Conservation (phyloP, 2,888 invertebrate genomes). For the Pristionchus mayeri region DNA sequence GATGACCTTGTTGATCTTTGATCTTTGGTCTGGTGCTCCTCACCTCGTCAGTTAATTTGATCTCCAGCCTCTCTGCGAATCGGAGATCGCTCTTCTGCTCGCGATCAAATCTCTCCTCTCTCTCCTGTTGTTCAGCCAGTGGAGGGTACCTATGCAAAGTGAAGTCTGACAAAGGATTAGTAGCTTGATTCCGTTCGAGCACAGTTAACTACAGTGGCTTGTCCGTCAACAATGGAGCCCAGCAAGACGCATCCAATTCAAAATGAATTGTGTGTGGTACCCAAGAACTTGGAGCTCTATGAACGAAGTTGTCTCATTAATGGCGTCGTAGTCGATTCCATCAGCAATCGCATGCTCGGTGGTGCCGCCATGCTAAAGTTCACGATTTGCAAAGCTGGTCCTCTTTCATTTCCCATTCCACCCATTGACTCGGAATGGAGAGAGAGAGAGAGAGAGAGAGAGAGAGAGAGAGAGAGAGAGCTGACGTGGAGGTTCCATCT, state of each 20-base stretch:
- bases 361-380: constrained; percentile 67
- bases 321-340: constrained; percentile 71
- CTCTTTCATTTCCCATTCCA: too few species aligned
- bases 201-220: too few species aligned
- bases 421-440: too few species aligned
- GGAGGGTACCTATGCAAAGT: constrained; percentile 16
- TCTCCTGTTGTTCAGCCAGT: background rate
- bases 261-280: background rate
- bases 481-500: too few species aligned
- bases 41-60: background rate
- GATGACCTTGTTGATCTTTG: too few species aligned
- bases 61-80: background rate
- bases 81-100: background rate
- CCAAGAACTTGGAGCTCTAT: constrained; percentile 56
- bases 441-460: too few species aligned
- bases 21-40: too few species aligned
- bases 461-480: too few species aligned
- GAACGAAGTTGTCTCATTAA: constrained; percentile 67
- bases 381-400: too few species aligned
- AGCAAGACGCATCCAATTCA: background rate
- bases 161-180: background rate
- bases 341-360: constrained; percentile 70
- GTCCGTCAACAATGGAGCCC: too few species aligned
- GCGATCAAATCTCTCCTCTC: background rate
- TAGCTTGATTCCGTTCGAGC: background rate